Percentiles rank a stretch among this genome's conserved stretches.
These are phyloP conservation scores for Odontamblyopus rebecca DNA, from an alignment of 2,797 vertebrate species.

Conservation along the genomic window DNA sequence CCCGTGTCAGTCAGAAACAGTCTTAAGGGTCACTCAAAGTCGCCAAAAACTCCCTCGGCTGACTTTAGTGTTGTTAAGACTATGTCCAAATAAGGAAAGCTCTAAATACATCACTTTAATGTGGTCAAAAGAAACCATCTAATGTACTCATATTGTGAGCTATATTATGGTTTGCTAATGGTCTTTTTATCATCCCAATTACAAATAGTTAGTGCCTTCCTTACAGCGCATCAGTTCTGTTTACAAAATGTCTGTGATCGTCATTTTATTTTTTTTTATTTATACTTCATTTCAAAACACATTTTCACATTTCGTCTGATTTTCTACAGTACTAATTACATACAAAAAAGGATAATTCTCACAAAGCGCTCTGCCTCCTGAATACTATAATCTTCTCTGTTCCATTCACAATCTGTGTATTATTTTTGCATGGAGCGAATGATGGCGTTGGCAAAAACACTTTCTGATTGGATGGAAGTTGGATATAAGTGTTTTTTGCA, in stretches of 20 bases:
- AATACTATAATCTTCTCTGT: slow-evolving; percentile 2
- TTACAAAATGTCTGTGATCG: background rate
- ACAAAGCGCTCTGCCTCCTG: background rate
- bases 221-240: background rate
- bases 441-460: background rate
- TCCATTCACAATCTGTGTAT: slow-evolving; percentile 4
- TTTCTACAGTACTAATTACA: background rate
- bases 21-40: too few relatives aligned
- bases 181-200: background rate
- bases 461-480: slow-evolving; percentile 5
- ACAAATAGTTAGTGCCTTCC: background rate
- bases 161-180: background rate
- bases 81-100: background rate
- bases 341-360: background rate
- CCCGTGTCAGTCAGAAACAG: too few relatives aligned
- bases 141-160: background rate
- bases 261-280: background rate
- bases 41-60: too few relatives aligned
- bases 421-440: background rate
- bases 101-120: background rate
- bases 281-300: background rate
- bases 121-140: background rate
- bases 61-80: too few relatives aligned
- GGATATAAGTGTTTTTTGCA: background rate
- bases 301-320: slow-evolving; percentile 6